Percentiles rank a stretch among this genome's conserved stretches.
These are phyloP conservation scores for Eilema depressum DNA, from an alignment of 2,888 invertebrate species.

Conservation along the genomic window DNA sequence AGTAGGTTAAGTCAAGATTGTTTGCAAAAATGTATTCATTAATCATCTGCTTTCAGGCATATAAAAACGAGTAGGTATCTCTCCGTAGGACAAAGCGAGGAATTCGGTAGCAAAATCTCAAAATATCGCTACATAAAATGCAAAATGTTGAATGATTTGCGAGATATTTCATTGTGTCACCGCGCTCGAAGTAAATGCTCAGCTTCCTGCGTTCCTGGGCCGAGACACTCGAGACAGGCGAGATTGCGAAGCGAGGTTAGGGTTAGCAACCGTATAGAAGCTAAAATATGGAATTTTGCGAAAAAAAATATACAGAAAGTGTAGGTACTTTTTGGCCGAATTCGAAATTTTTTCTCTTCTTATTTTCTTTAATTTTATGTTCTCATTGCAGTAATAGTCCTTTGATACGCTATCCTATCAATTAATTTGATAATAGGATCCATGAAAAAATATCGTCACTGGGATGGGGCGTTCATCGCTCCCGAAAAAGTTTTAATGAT, in stretches of 20 bases:
- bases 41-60: neutral
- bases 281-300: neutral
- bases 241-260: slow-evolving; percentile 28
- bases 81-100: too few relatives aligned
- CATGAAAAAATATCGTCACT: too few relatives aligned
- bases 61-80: too few relatives aligned
- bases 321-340: too few relatives aligned
- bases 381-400: too few relatives aligned
- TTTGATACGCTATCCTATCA: too few relatives aligned
- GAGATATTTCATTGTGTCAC: slow-evolving; percentile 35
- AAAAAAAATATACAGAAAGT: neutral
- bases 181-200: slow-evolving; percentile 35
- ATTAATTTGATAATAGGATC: too few relatives aligned
- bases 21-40: neutral
- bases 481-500: too few relatives aligned
- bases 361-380: too few relatives aligned
- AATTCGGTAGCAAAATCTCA: too few relatives aligned
- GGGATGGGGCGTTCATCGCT: too few relatives aligned
- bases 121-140: slow-evolving; percentile 18
- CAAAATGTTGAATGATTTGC: slow-evolving; percentile 38
- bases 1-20: neutral
- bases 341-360: too few relatives aligned
- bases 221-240: slow-evolving; percentile 1
- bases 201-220: slow-evolving; percentile 42
- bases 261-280: neutral